phyloP scores from a whole-genome alignment of 2,888 invertebrate genomes.

The Aproaerema taeniolella region DNA sequence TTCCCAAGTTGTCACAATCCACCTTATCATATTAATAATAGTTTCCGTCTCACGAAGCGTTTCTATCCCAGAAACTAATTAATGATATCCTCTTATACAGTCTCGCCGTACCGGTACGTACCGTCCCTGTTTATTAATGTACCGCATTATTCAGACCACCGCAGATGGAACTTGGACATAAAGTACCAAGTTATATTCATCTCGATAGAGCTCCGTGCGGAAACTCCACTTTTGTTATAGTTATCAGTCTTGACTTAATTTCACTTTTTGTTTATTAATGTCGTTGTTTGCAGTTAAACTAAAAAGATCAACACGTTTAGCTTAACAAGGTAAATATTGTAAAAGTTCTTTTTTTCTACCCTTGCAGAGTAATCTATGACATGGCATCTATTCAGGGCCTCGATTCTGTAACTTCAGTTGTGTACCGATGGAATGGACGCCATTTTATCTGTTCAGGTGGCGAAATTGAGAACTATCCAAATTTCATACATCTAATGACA shows the following conservation, averaged over 20 bases:
- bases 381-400: too few species aligned
- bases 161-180: constrained; percentile 62
- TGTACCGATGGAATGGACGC: too few species aligned
- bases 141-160: constrained; percentile 64
- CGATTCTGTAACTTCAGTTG: too few species aligned
- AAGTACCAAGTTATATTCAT: constrained; percentile 58
- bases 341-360: too few species aligned
- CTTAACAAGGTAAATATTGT: too few species aligned
- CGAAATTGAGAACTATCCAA: too few species aligned
- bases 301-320: too few species aligned
- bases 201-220: constrained; percentile 51
- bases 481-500: too few species aligned
- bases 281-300: too few species aligned
- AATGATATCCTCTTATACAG: constrained; percentile 58
- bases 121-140: constrained; percentile 63
- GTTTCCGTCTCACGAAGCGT: constrained; percentile 44
- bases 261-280: constrained; percentile 5
- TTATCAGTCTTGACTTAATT: constrained; percentile 21
- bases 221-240: constrained; percentile 51
- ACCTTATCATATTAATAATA: constrained; percentile 47
- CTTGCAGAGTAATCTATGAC: too few species aligned
- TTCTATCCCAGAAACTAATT: constrained; percentile 46
- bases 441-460: too few species aligned
- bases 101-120: constrained; percentile 32
- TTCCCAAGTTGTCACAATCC: background rate